phyloP scores from a whole-genome alignment of 2,797 vertebrate genomes.

The Brachyrhaphis roseni region DNA sequence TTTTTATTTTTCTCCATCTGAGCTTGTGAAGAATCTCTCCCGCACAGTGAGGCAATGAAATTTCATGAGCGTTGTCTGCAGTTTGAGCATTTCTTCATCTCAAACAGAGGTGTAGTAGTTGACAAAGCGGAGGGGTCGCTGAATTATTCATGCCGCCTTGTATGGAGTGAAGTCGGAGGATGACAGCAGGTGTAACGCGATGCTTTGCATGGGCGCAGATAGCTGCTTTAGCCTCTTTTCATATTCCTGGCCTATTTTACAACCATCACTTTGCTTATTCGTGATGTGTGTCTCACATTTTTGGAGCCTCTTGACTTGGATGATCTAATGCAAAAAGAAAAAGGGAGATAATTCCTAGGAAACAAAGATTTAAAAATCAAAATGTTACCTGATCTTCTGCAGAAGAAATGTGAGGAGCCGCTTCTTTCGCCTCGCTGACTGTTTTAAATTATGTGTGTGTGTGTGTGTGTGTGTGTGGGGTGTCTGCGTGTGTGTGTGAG shows the following conservation, averaged over 20 bases:
- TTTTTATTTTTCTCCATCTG: background rate
- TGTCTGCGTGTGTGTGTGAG: background rate
- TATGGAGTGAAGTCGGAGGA: conserved; percentile 56
- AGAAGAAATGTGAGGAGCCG: conserved; percentile 42
- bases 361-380: background rate
- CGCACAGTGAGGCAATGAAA: background rate
- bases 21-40: background rate
- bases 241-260: conserved; percentile 41
- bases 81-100: conserved; percentile 34
- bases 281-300: background rate
- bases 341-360: background rate
- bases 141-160: conserved; percentile 72
- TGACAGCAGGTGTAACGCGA: conserved; percentile 71
- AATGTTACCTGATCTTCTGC: conserved; percentile 48
- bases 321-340: background rate
- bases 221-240: conserved; percentile 41
- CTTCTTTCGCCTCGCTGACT: conserved; percentile 52
- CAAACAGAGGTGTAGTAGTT: conserved; percentile 56
- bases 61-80: conserved; percentile 35
- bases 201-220: conserved; percentile 61
- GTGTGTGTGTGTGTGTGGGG: conserved; percentile 16
- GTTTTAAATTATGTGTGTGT: conserved; percentile 33
- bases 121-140: conserved; percentile 50
- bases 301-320: background rate
- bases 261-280: conserved; percentile 39